Evolutionary conservation across 1,140 invertebrate species (phyloP), one percentile per base, ranked within the genome.

Genomic region (Parasteatoda tepidariorum): DNA sequence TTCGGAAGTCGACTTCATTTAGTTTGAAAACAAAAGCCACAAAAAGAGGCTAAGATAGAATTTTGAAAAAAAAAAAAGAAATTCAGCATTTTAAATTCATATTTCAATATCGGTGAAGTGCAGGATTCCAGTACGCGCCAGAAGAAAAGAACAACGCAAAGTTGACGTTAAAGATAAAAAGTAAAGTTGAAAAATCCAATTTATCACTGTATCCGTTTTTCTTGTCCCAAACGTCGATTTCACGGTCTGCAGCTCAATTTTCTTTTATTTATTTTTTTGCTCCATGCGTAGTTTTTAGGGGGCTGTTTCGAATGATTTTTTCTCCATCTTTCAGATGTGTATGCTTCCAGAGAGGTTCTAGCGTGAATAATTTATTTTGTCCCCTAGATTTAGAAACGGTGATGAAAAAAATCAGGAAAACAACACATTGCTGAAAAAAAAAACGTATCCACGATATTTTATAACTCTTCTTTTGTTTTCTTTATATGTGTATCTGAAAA

Each of bases 151-250:
- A n/a, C n/a, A n/a, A n/a, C n/a, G n/a, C n/a, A n/a, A n/a, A n/a
- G n/a, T n/a, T n/a, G n/a, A n/a, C n/a, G n/a, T n/a, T n/a, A n/a
- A n/a, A n/a, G 7, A 24, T 26, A 26, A 59, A 59, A 59, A 24
- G 57, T 59, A 24, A 24, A 24, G 9, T 22, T 59, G 57, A 59
- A 59, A 59, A 59, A 59, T 59, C 24, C 57, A 59, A 59, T 59
- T 59, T 59, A 59, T 59, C 57, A 59, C 57, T 59, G 57, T 59
- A 59, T 59, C 57, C n/a, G 57, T 59, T 59, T 59, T 59, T 26
- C 24, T 59, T n/a, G 9, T 59, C 57, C 57, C n/a, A n/a, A 22
- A 59, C 57, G 57, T 26, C 57, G 57, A 59, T 59, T 59, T n/a
- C n/a, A 59, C 57, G 57, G n/a, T 22, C 2, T 22, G 18, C n/a